These are phyloP conservation scores for Hyles lineata DNA, from an alignment of 2,888 invertebrate species.

Conservation along the genomic window DNA sequence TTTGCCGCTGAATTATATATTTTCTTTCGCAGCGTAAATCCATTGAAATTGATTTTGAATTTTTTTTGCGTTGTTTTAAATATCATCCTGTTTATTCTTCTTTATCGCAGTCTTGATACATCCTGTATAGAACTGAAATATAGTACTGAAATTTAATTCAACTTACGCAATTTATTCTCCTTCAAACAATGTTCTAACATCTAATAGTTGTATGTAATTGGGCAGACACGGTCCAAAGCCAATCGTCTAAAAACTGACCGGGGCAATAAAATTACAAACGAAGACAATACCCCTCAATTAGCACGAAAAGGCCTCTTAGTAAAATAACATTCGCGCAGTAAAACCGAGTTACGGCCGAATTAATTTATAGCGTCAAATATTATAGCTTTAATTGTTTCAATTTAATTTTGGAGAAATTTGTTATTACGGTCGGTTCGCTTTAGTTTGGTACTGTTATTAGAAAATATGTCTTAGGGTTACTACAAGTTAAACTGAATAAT, in stretches of 20 bases:
- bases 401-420: conserved; percentile 24
- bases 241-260: conserved; percentile 9
- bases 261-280: conserved; percentile 21
- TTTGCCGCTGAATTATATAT: not conserved
- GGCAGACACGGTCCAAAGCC: conserved; percentile 7
- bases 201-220: not conserved
- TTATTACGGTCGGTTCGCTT: conserved; percentile 9
- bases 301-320: conserved; percentile 16
- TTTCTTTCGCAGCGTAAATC: too few relatives aligned
- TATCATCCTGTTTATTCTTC: too few relatives aligned
- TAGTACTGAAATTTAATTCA: too few relatives aligned
- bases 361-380: conserved; percentile 26
- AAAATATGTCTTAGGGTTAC: not conserved
- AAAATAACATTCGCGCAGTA: conserved; percentile 22
- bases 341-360: conserved; percentile 23
- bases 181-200: not conserved
- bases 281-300: conserved; percentile 30
- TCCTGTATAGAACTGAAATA: too few relatives aligned
- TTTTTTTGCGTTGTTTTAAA: too few relatives aligned
- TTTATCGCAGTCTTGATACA: too few relatives aligned
- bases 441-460: conserved; percentile 16
- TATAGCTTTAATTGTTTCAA: conserved; percentile 26
- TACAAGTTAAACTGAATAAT: not conserved
- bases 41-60: too few relatives aligned
- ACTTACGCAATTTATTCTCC: not conserved